These are phyloP conservation scores for Phylloscopus whistleri DNA, from an alignment of 2,113 vertebrate species.

Conservation along the genomic window DNA sequence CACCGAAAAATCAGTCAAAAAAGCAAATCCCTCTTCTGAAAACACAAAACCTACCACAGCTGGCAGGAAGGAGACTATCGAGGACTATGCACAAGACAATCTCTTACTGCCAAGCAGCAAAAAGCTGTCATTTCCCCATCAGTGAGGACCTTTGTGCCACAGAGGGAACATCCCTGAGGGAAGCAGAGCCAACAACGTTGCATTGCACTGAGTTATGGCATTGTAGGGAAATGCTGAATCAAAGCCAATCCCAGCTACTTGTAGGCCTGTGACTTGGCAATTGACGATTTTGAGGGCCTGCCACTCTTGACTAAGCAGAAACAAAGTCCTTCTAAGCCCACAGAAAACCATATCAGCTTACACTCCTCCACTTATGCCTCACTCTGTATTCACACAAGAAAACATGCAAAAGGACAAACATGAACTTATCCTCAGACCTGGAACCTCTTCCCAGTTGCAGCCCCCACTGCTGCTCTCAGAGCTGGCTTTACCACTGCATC, in stretches of 20 bases:
- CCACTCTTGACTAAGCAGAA: not conserved
- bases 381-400: not conserved
- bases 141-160: not conserved
- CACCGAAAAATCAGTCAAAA: not conserved
- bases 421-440: not conserved
- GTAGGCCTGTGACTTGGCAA: not conserved
- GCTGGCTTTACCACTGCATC: not conserved
- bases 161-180: not conserved
- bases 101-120: not conserved
- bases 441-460: not conserved
- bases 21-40: constrained; percentile 11
- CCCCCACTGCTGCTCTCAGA: not conserved
- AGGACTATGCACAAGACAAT: not conserved
- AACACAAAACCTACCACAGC: not conserved
- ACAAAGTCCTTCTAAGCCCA: not conserved
- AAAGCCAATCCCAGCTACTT: not conserved
- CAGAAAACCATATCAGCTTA: not conserved
- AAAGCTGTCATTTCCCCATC: rapidly evolving
- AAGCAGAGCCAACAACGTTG: not conserved
- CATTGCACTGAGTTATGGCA: not conserved
- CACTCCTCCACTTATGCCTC: not conserved
- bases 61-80: not conserved
- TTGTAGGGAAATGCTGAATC: not conserved
- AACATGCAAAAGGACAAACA: not conserved
- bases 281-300: not conserved